These are phyloP conservation scores for Yponomeuta evonymella DNA, from an alignment of 2,888 invertebrate genomes.

Conservation along the genomic window DNA sequence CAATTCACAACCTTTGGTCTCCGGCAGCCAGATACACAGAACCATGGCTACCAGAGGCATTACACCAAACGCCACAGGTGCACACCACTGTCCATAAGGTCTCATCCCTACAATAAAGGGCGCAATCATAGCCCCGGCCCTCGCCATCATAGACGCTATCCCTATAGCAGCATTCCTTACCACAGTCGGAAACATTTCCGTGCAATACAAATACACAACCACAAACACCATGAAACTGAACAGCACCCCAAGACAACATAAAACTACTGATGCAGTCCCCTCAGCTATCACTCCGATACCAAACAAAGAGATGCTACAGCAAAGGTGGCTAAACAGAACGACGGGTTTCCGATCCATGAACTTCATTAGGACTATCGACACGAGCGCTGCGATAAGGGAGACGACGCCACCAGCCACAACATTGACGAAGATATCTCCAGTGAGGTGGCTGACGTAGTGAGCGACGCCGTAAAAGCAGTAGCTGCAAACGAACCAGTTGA, in stretches of 20 bases:
- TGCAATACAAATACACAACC: constrained; percentile 89
- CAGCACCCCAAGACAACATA: constrained; percentile 85
- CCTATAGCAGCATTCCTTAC: constrained; percentile 91
- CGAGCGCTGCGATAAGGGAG: constrained; percentile 74
- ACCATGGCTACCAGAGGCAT: constrained; percentile 77
- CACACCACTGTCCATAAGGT: constrained; percentile 72
- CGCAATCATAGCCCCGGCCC: constrained; percentile 90
- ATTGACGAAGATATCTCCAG: constrained; percentile 77
- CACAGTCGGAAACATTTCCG: constrained; percentile 92
- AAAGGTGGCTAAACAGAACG: constrained; percentile 77
- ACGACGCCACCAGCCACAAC: constrained; percentile 85
- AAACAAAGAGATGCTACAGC: constrained; percentile 78
- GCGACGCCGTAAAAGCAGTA: constrained; percentile 84
- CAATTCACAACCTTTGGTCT: constrained; percentile 84
- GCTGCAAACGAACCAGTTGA: constrained; percentile 82
- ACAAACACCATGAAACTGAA: constrained; percentile 89
- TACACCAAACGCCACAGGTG: constrained; percentile 83
- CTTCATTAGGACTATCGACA: constrained; percentile 79
- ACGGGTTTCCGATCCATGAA: constrained; percentile 80
- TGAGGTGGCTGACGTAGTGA: neutral
- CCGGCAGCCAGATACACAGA: constrained; percentile 81
- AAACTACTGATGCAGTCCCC: constrained; percentile 64
- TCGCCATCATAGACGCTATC: constrained; percentile 90
- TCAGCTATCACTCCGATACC: constrained; percentile 73
- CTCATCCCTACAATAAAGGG: constrained; percentile 84